Evolutionary conservation across 2,113 vertebrate genomes (phyloP), one percentile per base, ranked within the genome.

Genomic region (Lampris incognitus): DNA sequence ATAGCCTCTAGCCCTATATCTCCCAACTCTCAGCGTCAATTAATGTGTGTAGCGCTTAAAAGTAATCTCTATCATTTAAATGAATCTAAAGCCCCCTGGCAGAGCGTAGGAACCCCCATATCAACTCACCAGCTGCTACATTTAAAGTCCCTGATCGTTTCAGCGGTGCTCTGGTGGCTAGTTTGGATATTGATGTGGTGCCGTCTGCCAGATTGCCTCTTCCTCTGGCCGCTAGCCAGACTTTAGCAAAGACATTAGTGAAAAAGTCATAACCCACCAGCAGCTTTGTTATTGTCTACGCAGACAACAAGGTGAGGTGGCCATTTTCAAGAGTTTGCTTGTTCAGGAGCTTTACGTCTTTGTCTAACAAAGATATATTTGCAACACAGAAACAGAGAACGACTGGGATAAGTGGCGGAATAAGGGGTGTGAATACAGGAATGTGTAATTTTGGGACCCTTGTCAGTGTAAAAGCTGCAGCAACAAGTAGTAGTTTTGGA

Each of bases 51-150:
- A 76, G 83, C 65, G 73, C 88, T 91, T 93, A 90, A 94, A 92
- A 91, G 84, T 87, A 90, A 92, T 91, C 91, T 87, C 81, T 88
- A 91, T 90, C 89, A 92, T 93, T 94, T 92, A 91, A 93, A 92
- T 91, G 84, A 89, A 92, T 93, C 91, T 89, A 90, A 91, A 89
- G 83, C 87, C 88, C 89, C 91, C 84, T 61, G 49, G 85, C 78
- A 79, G 82, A 83, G 69, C 41, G 62, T 64, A 9, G 81, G 81
- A 82, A 83, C 82, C 82, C 86, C 84, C 88, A 86, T 64, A 91
- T 91, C 93, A 90, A 91, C 90, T 87, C 83, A 88, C 81, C 93
- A 94, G 92, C 91, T 93, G 91, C 91, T 88, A 79, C 89, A 83
- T 90, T 91, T 89, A 87, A 89, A 85, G 65, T 87, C 88, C 88